Evolutionary conservation across 1,140 invertebrate genomes (phyloP).

Genomic region (Lasaia peninsularis): DNA sequence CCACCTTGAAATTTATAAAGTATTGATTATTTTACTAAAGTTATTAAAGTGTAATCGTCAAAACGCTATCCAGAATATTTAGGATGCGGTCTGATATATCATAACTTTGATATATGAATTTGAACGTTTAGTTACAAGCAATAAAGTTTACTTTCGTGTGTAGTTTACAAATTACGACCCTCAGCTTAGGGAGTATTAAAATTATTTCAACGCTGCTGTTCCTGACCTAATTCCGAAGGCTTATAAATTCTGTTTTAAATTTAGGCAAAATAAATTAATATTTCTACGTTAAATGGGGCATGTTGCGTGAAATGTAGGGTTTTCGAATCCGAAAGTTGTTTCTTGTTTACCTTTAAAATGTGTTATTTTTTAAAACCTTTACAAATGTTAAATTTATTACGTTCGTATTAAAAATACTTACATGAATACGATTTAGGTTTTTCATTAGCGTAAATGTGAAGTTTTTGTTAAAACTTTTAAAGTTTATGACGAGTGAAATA

Average conservation of each 20-base stretch:
- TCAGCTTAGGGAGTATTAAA: constrained; percentile 36
- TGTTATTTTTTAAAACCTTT: no score
- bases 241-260: constrained; percentile 35
- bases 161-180: constrained; percentile 24
- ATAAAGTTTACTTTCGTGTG: constrained; percentile 6
- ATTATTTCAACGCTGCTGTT: constrained; percentile 38
- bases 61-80: constrained; percentile 3
- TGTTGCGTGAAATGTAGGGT: constrained; percentile 4
- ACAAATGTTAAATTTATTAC: no score
- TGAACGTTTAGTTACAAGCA: not conserved
- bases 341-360: constrained; percentile 1
- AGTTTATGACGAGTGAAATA: no score
- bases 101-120: not conserved
- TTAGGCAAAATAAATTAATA: constrained; percentile 24
- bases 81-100: not conserved
- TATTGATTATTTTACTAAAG: not conserved
- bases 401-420: no score
- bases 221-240: constrained; percentile 34
- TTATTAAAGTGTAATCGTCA: not conserved
- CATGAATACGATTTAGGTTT: no score
- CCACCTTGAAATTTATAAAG: no score
- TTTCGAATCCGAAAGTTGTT: constrained; percentile 1
- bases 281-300: constrained; percentile 3
- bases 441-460: no score
- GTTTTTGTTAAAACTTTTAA: no score